phyloP scores from a whole-genome alignment of 2,888 invertebrate species.

The Lepidonotus clava region DNA sequence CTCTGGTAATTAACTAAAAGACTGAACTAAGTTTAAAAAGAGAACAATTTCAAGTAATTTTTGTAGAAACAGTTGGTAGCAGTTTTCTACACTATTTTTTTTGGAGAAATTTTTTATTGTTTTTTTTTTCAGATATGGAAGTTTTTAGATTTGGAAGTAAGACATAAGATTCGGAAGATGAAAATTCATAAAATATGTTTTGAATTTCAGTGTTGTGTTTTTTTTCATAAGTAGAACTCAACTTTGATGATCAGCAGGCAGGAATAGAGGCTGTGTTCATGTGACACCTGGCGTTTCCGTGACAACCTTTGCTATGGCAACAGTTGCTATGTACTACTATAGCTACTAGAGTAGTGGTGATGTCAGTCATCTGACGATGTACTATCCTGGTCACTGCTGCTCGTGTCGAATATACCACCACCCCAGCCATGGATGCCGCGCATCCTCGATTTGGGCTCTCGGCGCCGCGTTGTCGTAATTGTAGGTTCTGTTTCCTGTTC shows the following conservation, averaged over 20 bases:
- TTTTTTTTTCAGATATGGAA: neutral
- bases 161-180: too few relatives aligned
- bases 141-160: too few relatives aligned
- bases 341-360: conserved; percentile 52
- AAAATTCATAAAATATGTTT: too few relatives aligned
- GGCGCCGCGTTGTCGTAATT: conserved; percentile 21
- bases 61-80: too few relatives aligned
- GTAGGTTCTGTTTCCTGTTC: neutral
- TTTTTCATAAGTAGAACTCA: too few relatives aligned
- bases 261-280: neutral
- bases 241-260: too few relatives aligned
- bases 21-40: too few relatives aligned
- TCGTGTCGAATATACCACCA: conserved; percentile 42
- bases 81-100: too few relatives aligned
- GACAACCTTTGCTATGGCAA: conserved; percentile 41
- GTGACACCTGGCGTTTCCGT: neutral
- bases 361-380: conserved; percentile 49
- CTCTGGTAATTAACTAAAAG: too few relatives aligned
- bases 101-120: neutral
- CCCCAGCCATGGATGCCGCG: conserved; percentile 37
- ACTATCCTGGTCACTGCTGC: conserved; percentile 49
- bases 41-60: too few relatives aligned
- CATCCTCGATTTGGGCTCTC: neutral
- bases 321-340: conserved; percentile 53
- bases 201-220: too few relatives aligned